A percentile compares a stretch with the other conserved stretches of the same genome.
Conservation (phyloP, 2,113 vertebrate species). For the Proterorhinus semilunaris region DNA sequence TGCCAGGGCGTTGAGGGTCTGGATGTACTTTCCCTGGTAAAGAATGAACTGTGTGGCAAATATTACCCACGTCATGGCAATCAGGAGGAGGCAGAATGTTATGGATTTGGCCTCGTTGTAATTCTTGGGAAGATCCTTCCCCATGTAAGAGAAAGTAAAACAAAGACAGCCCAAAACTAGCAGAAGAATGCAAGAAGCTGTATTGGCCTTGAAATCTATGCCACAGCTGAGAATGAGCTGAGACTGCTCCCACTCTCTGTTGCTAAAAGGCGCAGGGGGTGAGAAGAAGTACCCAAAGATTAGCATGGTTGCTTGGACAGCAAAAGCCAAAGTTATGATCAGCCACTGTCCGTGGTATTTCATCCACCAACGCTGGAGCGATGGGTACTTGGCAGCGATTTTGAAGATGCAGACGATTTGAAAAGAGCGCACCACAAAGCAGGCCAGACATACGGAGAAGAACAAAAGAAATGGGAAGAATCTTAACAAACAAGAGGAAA, state of each 20-base stretch:
- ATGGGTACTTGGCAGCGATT: constrained; percentile 76
- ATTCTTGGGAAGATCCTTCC: constrained; percentile 87
- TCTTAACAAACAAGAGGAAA: constrained; percentile 67
- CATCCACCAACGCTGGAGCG: constrained; percentile 74
- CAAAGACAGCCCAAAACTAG: constrained; percentile 68
- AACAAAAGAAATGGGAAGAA: constrained; percentile 71
- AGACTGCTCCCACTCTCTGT: constrained; percentile 43
- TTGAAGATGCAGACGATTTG: constrained; percentile 88
- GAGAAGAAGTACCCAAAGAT: constrained; percentile 26
- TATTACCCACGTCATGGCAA: constrained; percentile 76
- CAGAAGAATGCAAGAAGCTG: constrained; percentile 34
- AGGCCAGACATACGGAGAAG: constrained; percentile 79
- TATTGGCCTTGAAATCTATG: fast-evolving
- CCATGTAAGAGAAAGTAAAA: constrained; percentile 84
- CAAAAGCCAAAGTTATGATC: constrained; percentile 64
- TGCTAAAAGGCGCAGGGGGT: constrained; percentile 60
- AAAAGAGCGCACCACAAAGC: constrained; percentile 81
- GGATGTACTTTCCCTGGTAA: constrained; percentile 65
- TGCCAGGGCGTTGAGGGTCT: constrained; percentile 50
- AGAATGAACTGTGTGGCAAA: constrained; percentile 63
- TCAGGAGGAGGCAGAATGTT: constrained; percentile 83
- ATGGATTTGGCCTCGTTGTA: constrained; percentile 89
- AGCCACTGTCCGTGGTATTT: constrained; percentile 74
- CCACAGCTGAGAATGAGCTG: constrained; percentile 76
- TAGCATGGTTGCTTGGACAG: constrained; percentile 64